These are phyloP conservation scores for Drosophila equinoxialis DNA, from an alignment of 1,140 invertebrate species.

Conservation along the genomic window DNA sequence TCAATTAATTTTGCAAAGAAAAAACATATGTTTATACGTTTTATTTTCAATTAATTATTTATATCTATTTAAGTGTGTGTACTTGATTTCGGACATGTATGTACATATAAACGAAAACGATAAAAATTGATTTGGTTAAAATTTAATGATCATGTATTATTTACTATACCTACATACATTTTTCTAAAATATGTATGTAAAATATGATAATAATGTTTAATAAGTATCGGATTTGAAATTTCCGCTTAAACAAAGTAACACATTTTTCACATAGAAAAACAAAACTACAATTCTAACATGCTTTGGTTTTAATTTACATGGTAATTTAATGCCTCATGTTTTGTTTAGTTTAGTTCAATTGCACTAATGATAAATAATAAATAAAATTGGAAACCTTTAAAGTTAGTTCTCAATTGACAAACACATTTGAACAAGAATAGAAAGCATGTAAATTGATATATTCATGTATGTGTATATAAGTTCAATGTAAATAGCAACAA, in stretches of 20 bases:
- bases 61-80: constrained; percentile 20
- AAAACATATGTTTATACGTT: constrained; percentile 18
- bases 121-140: constrained; percentile 42
- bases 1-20: constrained; percentile 52
- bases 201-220: not conserved
- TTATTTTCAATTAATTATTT: constrained; percentile 57
- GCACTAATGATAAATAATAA: too few species aligned
- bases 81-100: not conserved
- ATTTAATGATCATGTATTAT: constrained; percentile 17
- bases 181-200: not conserved
- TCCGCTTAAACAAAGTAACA: too few species aligned
- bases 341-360: too few species aligned
- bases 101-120: constrained; percentile 23
- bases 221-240: not conserved
- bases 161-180: not conserved
- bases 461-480: not conserved
- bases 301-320: too few species aligned
- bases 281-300: too few species aligned
- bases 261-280: too few species aligned
- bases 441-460: constrained; percentile 5
- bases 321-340: too few species aligned
- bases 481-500: not conserved
- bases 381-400: too few species aligned
- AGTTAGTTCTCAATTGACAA: not conserved
- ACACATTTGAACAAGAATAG: not conserved